Percentiles rank a stretch among this genome's conserved stretches.
These are phyloP conservation scores for Colostygia pectinataria DNA, from an alignment of 2,888 invertebrate species.

Conservation along the genomic window DNA sequence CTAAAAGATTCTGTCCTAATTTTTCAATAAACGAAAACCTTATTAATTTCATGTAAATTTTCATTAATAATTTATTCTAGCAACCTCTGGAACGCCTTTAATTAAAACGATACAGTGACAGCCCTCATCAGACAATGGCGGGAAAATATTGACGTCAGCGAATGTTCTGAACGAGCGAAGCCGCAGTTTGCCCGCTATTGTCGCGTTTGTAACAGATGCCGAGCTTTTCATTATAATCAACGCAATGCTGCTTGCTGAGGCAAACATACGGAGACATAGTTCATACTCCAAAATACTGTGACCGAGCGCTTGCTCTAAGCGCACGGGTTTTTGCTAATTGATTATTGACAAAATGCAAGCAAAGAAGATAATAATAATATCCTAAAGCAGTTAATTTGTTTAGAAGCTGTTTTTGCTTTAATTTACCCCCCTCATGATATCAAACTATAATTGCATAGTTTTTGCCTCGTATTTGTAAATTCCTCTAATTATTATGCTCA, in stretches of 20 bases:
- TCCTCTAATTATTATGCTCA: too few species aligned
- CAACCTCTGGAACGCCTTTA: conserved; percentile 2
- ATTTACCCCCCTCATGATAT: too few species aligned
- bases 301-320: not conserved
- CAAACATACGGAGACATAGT: conserved; percentile 12
- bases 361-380: too few species aligned
- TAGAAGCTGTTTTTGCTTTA: too few species aligned
- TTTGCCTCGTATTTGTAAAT: too few species aligned
- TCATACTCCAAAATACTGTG: conserved; percentile 6
- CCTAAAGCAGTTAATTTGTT: too few species aligned
- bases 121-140: conserved; percentile 57
- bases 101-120: conserved; percentile 37
- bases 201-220: conserved; percentile 19
- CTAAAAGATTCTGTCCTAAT: too few species aligned
- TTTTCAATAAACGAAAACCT: not conserved
- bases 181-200: conserved; percentile 21
- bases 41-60: not conserved
- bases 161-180: conserved; percentile 31
- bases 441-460: too few species aligned
- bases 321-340: too few species aligned
- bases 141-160: conserved; percentile 59
- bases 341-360: too few species aligned
- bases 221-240: conserved; percentile 25
- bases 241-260: conserved; percentile 8
- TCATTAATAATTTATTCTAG: not conserved